Evolutionary conservation across 2,797 vertebrate genomes (phyloP), one percentile per base, ranked within the genome.

Genomic region (Ambastaia sidthimunki): DNA sequence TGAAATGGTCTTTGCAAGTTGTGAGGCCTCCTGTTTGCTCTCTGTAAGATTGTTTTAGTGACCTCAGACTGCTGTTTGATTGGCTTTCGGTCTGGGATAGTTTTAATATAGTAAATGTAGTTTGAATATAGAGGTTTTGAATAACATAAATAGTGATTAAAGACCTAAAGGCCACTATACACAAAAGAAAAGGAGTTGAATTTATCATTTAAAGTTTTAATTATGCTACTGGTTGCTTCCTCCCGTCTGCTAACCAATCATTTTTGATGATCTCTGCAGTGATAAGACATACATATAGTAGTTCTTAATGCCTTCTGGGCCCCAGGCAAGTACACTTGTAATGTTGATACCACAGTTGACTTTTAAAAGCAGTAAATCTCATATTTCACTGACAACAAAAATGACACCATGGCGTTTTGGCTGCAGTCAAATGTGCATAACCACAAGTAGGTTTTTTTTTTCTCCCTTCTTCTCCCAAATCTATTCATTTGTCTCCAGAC

Each of bases 181-280:
- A 62, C 65, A 21, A 62, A 69, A 55, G 21, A 74, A 77, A 70
- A 62, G 1, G 48, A 44, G 69, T 41, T 21, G 12, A 31, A 63
- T 74, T 48, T 78, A 74, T 60, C 12, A 28, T 25, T 44, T 2
- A 74, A 74, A 55, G 60, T 59, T 76, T 50, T 79, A 84, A 83
- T 81, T 74, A 72, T 80, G 50, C 28, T 59, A 52, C 73, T 76
- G 71, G 59, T 76, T 83, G 82, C 74, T 85, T 85, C 81, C 81
- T 83, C 47, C 70, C 66, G 79, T 75, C 80, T 77, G 11, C 60
- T 79, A 23, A 13, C 19, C 47, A 54, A 25, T 66, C 44, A 71
- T 62, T 80, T 74, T 47, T 66, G 31, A 83, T 82, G 85, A 85
- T 86, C 74, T 68, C 82, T 78, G 80, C 28, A 60, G 73, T 60